A percentile compares a stretch with the other conserved stretches of the same genome.
Conservation (phyloP, 2,888 invertebrate species). For the Drosophila nigritarsus region DNA sequence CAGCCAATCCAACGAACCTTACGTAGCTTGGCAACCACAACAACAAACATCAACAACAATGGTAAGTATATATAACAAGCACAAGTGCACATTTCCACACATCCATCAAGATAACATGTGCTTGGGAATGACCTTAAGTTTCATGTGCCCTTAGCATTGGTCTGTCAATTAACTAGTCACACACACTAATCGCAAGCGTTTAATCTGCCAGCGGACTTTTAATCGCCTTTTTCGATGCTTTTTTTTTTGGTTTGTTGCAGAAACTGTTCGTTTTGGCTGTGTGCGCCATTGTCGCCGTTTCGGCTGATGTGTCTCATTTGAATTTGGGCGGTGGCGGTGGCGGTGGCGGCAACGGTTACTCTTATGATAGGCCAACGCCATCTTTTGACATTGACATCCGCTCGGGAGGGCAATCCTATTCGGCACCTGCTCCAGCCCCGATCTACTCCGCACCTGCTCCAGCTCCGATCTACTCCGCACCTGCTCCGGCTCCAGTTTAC, state of each 20-base stretch:
- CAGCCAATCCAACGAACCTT: slow-evolving; percentile 63
- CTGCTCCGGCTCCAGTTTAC: slow-evolving; percentile 19
- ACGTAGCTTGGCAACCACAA: slow-evolving; percentile 54
- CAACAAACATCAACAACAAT: slow-evolving; percentile 65
- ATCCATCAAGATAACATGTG: slow-evolving; percentile 39
- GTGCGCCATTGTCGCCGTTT: slow-evolving; percentile 66
- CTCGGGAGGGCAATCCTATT: slow-evolving; percentile 22
- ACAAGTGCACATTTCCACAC: slow-evolving; percentile 16
- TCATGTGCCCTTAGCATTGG: slow-evolving; percentile 53
- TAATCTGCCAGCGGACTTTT: slow-evolving; percentile 32
- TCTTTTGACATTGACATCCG: slow-evolving; percentile 66
- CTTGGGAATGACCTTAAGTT: slow-evolving; percentile 44
- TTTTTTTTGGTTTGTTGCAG: slow-evolving; percentile 35
- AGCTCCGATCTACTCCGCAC: slow-evolving; percentile 23
- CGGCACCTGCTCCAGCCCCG: slow-evolving; percentile 10
- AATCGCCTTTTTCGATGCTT: slow-evolving; percentile 18
- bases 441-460: slow-evolving; percentile 28
- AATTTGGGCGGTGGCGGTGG: slow-evolving; percentile 72
- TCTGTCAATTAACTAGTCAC: slow-evolving; percentile 43
- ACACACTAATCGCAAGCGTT: slow-evolving; percentile 28
- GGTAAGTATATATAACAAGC: slow-evolving; percentile 48
- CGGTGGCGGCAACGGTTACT: slow-evolving; percentile 64
- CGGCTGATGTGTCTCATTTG: slow-evolving; percentile 73
- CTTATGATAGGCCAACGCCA: slow-evolving; percentile 63
- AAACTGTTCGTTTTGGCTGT: slow-evolving; percentile 74